A percentile compares a stretch with the other conserved stretches of the same genome.
These are phyloP conservation scores for Drosophila falleni DNA, from an alignment of 2,888 invertebrate species.

Conservation along the genomic window DNA sequence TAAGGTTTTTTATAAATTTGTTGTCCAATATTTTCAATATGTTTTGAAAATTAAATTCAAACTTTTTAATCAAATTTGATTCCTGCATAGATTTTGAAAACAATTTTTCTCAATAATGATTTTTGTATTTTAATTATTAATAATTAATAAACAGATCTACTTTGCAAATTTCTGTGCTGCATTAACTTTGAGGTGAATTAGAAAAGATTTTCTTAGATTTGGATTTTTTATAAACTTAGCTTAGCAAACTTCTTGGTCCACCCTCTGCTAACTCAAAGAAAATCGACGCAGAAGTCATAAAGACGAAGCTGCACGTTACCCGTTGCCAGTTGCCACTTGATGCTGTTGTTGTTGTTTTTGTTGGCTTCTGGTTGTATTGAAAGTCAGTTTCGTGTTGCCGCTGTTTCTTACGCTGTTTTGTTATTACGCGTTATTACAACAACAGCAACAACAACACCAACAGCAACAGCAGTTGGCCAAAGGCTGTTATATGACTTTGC, in stretches of 20 bases:
- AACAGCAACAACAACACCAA: slow-evolving; percentile 47
- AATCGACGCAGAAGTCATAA: slow-evolving; percentile 60
- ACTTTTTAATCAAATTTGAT: too few species aligned
- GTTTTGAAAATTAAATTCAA: too few species aligned
- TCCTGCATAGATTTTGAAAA: too few species aligned
- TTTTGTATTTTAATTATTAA: neutral
- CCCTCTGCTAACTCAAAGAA: slow-evolving; percentile 45
- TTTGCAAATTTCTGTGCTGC: too few species aligned
- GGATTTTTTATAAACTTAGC: too few species aligned
- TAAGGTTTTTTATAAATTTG: too few species aligned
- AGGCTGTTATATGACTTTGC: slow-evolving; percentile 41
- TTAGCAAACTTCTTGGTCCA: slow-evolving; percentile 7
- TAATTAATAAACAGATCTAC: neutral
- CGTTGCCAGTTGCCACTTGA: slow-evolving; percentile 31
- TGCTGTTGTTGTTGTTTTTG: slow-evolving; percentile 41
- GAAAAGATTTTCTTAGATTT: too few species aligned
- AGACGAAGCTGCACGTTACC: slow-evolving; percentile 65
- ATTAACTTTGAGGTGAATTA: too few species aligned
- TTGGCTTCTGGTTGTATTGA: slow-evolving; percentile 67
- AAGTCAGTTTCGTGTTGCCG: slow-evolving; percentile 46
- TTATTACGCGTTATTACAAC: slow-evolving; percentile 75
- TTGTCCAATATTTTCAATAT: too few species aligned
- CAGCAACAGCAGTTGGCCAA: slow-evolving; percentile 64
- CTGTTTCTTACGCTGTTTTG: slow-evolving; percentile 50
- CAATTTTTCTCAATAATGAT: neutral